A percentile compares a stretch with the other conserved stretches of the same genome.
These are phyloP conservation scores for Acanthiza pusilla DNA, from an alignment of 2,797 vertebrate genomes.

Conservation along the genomic window DNA sequence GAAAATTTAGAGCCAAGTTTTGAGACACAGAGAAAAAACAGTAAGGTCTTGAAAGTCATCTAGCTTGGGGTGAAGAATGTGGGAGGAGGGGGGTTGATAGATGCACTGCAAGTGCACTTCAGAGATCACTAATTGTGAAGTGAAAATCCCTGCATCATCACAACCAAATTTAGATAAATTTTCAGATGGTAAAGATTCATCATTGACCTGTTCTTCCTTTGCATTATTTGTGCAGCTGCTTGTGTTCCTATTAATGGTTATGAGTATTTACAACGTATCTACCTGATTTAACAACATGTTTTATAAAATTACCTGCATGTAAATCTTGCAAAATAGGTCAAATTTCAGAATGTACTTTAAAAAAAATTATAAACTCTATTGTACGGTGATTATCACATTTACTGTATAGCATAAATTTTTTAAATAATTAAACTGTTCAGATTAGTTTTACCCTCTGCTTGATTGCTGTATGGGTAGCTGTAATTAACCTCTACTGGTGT, in stretches of 20 bases:
- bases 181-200: neutral
- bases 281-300: neutral
- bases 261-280: neutral
- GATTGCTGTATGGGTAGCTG: slow-evolving; percentile 27
- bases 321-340: neutral
- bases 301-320: neutral
- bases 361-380: neutral
- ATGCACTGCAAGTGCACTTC: neutral
- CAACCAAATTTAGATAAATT: neutral
- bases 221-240: neutral
- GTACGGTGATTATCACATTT: neutral
- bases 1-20: neutral
- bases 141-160: neutral
- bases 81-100: neutral
- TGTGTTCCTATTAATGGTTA: neutral
- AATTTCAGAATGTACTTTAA: neutral
- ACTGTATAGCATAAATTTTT: slow-evolving; percentile 10
- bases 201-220: neutral
- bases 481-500: slow-evolving; percentile 67
- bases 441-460: slow-evolving; percentile 33
- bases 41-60: neutral
- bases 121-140: neutral
- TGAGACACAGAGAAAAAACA: neutral
- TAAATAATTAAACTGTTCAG: slow-evolving; percentile 44
- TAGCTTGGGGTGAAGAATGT: neutral